These are phyloP conservation scores for Tapera naevia DNA, from an alignment of 2,797 vertebrate genomes.

Conservation along the genomic window DNA sequence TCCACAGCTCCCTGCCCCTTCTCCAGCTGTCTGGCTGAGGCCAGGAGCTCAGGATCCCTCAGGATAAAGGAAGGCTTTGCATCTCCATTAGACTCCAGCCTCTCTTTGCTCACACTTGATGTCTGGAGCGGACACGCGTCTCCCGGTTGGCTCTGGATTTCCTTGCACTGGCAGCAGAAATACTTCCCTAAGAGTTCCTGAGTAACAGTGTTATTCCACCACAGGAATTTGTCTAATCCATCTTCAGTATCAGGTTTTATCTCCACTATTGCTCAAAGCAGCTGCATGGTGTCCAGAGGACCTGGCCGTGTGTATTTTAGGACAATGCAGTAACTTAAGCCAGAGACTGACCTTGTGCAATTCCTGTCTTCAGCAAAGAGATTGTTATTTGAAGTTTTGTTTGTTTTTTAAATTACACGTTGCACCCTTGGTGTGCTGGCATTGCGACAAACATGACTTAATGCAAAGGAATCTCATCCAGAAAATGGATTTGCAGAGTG, in stretches of 20 bases:
- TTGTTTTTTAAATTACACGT: constrained; percentile 19
- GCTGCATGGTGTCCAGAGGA: constrained; percentile 36
- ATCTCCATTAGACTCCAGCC: neutral
- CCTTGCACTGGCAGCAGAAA: neutral
- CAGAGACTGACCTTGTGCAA: constrained; percentile 37
- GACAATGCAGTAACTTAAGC: constrained; percentile 43
- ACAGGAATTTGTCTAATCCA: constrained; percentile 51
- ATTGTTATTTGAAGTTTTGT: constrained; percentile 34
- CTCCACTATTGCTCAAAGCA: constrained; percentile 35
- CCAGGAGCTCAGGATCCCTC: neutral
- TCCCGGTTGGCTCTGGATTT: neutral
- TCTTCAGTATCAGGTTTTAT: constrained; percentile 55
- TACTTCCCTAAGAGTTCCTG: neutral
- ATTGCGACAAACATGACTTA: neutral
- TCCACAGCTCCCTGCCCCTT: neutral
- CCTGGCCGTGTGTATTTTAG: constrained; percentile 47
- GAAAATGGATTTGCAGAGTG: neutral
- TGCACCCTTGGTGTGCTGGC: neutral
- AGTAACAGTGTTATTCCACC: constrained; percentile 20
- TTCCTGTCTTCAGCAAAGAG: constrained; percentile 10
- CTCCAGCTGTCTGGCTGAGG: neutral
- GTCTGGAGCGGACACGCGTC: neutral
- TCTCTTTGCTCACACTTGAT: neutral
- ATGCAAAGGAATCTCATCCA: neutral
- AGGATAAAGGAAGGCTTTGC: neutral